Evolutionary conservation across 2,888 invertebrate genomes (phyloP).

Genomic region (Lumbricus terrestris): DNA sequence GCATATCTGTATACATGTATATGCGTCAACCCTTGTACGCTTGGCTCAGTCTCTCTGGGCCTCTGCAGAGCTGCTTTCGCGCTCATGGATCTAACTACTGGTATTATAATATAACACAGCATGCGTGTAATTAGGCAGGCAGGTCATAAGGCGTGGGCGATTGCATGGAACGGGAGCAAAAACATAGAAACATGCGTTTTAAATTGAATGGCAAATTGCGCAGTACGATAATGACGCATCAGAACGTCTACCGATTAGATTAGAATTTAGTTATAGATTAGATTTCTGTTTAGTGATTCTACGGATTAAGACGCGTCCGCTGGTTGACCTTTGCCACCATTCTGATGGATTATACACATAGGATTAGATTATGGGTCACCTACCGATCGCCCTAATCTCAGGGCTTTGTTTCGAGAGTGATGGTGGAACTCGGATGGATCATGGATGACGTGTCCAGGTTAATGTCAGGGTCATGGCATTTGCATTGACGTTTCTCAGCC

Average conservation of each 20-base stretch:
- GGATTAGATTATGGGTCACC: background rate
- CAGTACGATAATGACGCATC: background rate
- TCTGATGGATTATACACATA: background rate
- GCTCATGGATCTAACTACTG: background rate
- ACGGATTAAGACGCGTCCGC: background rate
- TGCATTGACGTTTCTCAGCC: background rate
- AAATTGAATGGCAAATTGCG: background rate
- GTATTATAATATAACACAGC: background rate
- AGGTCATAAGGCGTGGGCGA: background rate
- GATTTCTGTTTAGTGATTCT: background rate
- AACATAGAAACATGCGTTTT: background rate
- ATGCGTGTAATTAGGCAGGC: background rate
- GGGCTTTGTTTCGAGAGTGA: background rate
- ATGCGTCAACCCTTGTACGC: background rate
- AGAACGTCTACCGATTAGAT: too few species aligned
- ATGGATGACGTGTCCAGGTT: background rate
- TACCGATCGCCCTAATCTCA: background rate
- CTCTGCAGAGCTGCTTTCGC: background rate
- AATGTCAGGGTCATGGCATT: constrained; percentile 18
- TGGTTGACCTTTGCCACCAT: background rate
- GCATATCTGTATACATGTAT: background rate
- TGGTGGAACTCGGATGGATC: background rate
- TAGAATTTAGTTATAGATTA: background rate
- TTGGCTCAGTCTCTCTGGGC: background rate
- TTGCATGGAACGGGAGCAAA: background rate